A percentile compares a stretch with the other conserved stretches of the same genome.
Conservation (phyloP, 2,113 vertebrate genomes). For the Bubo blakistoni region DNA sequence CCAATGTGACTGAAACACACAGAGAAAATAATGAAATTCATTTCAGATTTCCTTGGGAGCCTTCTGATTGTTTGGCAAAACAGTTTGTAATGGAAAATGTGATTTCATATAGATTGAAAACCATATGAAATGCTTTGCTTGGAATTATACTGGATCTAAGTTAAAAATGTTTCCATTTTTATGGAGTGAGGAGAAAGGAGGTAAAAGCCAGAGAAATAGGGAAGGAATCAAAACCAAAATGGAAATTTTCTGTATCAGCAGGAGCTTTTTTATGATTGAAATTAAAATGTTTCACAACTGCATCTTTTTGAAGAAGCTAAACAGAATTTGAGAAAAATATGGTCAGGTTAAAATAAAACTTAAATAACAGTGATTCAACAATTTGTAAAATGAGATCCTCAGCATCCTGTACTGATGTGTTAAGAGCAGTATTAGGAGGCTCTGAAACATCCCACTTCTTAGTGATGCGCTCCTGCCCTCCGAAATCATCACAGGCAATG, state of each 20-base stretch:
- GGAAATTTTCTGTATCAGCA: neutral
- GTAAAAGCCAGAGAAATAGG: neutral
- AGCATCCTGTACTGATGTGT: neutral
- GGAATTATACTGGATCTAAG: neutral
- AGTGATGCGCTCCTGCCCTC: fast-evolving
- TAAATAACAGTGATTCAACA: neutral
- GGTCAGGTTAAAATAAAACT: neutral
- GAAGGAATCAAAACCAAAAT: neutral
- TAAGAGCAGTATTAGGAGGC: neutral
- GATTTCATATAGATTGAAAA: neutral
- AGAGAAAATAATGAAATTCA: neutral
- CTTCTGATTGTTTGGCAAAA: neutral
- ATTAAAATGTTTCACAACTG: neutral
- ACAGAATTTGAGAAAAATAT: neutral
- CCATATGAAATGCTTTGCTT: neutral
- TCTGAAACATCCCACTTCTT: neutral
- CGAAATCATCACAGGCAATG: neutral
- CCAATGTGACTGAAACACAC: neutral
- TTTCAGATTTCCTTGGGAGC: neutral
- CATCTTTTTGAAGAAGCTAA: neutral
- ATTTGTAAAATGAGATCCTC: neutral
- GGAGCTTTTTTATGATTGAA: neutral
- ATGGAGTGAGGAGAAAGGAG: neutral
- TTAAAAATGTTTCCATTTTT: neutral
- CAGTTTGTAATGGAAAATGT: neutral